Evolutionary conservation across 2,888 invertebrate species (phyloP), one percentile per base, ranked within the genome.

Genomic region (Willowsia nigromaculata): DNA sequence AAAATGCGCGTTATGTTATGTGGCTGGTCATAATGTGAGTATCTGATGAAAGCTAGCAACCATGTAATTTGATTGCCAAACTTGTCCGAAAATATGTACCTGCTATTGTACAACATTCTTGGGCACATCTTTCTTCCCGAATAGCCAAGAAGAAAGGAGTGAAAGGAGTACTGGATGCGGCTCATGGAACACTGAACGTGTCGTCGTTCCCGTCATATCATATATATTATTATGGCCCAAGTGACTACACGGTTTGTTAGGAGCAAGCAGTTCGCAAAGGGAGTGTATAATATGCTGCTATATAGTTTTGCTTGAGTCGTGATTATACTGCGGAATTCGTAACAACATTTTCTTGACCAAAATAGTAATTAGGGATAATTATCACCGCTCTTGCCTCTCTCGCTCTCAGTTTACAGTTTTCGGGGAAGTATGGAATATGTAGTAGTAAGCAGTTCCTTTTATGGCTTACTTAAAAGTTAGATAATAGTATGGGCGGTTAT

Each of bases 1-100:
- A 43, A 37, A 30, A 78, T 53, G 50, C 33, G 1, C 53, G 27
- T 33, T 53, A 50, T 53, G 33, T 50, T 71, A 68, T 43, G 71
- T 43, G 40, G 15, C 71, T 50, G 11, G 30, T 33, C 50, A 53
- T 53, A 78, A 78, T 53, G 53, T 11, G 82, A 88, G 74, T 83
- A 62, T 83, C 88, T 83, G 82, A 83, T 83, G 76, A 88, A 88
- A 83, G 76, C 82, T 82, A 74, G 82, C 27, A 83, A 76, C 50
- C 88, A 83, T 88, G 88, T 88, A 88, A 88, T 88, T 88, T 88
- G 88, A 88, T 82, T 88, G 88, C 88, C 74, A 82, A 88, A 88
- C 87, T 88, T 88, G 74, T 59, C 76, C 43, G 59, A 37, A 82
- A 82, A 83, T 47, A 50, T 71, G 71, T 71, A 71, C 71, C 43